A percentile compares a stretch with the other conserved stretches of the same genome.
Conservation (phyloP, 2,797 vertebrate genomes). For the Amblyraja radiata region DNA sequence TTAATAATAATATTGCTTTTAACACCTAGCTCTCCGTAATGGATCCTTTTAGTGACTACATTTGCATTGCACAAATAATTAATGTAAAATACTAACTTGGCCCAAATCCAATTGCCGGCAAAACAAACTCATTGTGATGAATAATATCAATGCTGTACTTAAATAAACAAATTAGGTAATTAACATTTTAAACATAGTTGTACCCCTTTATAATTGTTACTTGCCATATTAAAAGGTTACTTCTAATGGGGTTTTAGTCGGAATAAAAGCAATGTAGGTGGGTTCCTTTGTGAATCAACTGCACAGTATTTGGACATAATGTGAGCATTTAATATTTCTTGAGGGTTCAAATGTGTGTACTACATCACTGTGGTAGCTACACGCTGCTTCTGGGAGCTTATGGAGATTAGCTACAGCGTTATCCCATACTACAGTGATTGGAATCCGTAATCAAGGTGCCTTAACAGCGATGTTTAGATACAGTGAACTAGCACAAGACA, state of each 20-base stretch:
- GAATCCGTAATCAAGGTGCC: too few relatives aligned
- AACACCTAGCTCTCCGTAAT: neutral
- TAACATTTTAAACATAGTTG: constrained; percentile 25
- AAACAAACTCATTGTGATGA: constrained; percentile 30
- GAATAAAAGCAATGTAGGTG: neutral
- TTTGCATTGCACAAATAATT: constrained; percentile 39
- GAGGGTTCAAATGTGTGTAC: neutral
- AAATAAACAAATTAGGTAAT: constrained; percentile 30
- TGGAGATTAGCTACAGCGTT: too few relatives aligned
- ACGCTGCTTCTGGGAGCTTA: too few relatives aligned
- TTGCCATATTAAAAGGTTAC: constrained; percentile 32
- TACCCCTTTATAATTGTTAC: constrained; percentile 35
- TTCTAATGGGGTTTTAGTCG: constrained; percentile 10
- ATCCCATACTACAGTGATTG: too few relatives aligned
- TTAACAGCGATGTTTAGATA: neutral
- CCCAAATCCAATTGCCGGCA: constrained; percentile 12
- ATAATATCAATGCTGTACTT: constrained; percentile 26
- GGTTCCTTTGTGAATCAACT: neutral
- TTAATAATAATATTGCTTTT: neutral
- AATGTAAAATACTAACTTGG: constrained; percentile 40
- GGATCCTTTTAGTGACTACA: constrained; percentile 39
- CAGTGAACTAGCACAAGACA: neutral
- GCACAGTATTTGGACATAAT: neutral
- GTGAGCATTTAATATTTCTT: neutral
- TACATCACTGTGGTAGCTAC: neutral